Evolutionary conservation across 2,888 invertebrate species (phyloP).

Genomic region (Nycteola revayana): DNA sequence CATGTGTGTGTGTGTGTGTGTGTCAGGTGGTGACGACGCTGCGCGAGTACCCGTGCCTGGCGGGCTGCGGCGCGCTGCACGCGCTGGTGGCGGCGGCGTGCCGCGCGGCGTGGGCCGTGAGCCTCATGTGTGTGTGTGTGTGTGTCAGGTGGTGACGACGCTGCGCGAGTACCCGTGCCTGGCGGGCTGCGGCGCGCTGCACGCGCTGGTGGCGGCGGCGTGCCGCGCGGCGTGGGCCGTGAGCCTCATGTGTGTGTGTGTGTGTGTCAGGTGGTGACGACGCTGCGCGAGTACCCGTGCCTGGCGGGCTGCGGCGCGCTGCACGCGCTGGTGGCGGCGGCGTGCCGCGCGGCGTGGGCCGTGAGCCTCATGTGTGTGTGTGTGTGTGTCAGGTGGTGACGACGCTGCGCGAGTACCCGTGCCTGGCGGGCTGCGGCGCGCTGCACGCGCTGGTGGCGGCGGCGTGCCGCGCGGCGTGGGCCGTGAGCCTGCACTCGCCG

Average conservation of each 20-base stretch:
- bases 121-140: no score
- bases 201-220: neutral
- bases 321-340: conserved; percentile 89
- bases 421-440: conserved; percentile 89
- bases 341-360: conserved; percentile 78
- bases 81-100: neutral
- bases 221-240: neutral
- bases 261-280: conserved; percentile 89
- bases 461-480: conserved; percentile 94
- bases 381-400: conserved; percentile 88
- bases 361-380: no score
- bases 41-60: no score
- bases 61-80: no score
- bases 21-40: no score
- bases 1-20: no score
- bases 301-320: conserved; percentile 90
- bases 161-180: no score
- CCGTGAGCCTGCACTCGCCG: conserved; percentile 88
- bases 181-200: no score
- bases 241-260: no score
- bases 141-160: no score
- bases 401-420: conserved; percentile 96
- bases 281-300: conserved; percentile 96
- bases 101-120: no score
- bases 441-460: conserved; percentile 90